A percentile compares a stretch with the other conserved stretches of the same genome.
Evolutionary conservation across 1,140 invertebrate species (phyloP).

Genomic region (Drosophila grimshawi): DNA sequence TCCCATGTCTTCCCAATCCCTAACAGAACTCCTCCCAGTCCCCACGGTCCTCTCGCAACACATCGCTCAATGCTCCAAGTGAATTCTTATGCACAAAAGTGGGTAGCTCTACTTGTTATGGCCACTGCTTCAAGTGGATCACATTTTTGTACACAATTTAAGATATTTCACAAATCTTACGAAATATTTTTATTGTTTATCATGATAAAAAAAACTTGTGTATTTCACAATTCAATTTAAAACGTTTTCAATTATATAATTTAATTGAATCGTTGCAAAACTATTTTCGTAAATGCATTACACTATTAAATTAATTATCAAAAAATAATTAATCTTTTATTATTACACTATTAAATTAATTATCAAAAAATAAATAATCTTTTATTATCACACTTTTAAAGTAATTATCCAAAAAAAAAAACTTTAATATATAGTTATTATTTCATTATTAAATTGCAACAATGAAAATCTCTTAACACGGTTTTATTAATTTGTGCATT

Average conservation of each 20-base stretch:
- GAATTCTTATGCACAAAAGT: conserved; percentile 54
- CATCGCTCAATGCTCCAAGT: conserved; percentile 61
- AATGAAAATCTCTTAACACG: background rate
- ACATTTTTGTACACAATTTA: background rate
- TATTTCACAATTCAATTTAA: background rate
- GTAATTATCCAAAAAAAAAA: too few relatives aligned
- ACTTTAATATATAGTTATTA: background rate
- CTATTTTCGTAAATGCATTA: too few relatives aligned
- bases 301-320: too few relatives aligned
- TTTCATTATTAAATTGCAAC: background rate
- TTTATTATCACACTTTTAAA: background rate
- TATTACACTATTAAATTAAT: background rate
- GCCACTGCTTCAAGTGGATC: background rate
- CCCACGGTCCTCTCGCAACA: conserved; percentile 5
- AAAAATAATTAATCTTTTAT: background rate
- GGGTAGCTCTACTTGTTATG: conserved; percentile 25
- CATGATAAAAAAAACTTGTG: background rate
- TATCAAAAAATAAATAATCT: background rate
- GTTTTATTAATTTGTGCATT: background rate
- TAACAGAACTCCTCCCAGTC: background rate
- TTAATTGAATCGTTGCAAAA: background rate
- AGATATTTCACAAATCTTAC: background rate
- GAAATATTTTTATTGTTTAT: background rate
- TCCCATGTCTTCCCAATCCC: background rate
- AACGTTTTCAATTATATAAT: background rate